Evolutionary conservation across 2,888 invertebrate genomes (phyloP).

Genomic region (Eurytoma adleriae): DNA sequence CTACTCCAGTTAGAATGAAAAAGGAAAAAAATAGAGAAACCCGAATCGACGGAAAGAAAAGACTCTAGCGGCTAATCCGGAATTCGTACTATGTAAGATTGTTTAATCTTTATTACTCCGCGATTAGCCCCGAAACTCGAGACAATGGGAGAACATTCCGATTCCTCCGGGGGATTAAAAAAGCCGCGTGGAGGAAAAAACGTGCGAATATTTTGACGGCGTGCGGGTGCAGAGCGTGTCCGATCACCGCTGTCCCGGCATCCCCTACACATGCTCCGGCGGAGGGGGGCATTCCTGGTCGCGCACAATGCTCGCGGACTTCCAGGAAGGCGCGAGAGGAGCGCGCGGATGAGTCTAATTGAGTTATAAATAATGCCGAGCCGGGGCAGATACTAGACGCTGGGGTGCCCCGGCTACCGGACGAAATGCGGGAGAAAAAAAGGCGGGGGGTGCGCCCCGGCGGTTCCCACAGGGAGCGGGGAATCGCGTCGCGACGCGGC

Average conservation of each 20-base stretch:
- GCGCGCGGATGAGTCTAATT: constrained; percentile 46
- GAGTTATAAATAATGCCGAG: constrained; percentile 56
- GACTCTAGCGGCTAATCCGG: background rate
- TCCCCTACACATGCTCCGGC: constrained; percentile 40
- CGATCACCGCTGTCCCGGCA: no score
- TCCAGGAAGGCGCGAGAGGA: no score
- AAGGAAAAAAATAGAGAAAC: constrained; percentile 12
- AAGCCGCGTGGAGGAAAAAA: background rate
- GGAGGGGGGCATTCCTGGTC: background rate
- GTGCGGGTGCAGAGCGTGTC: background rate
- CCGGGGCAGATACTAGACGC: no score
- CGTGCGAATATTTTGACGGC: background rate
- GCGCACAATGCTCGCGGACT: no score
- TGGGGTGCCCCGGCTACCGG: no score
- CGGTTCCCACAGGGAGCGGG: constrained; percentile 72
- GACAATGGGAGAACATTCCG: background rate
- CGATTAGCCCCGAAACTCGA: background rate
- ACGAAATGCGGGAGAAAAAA: no score
- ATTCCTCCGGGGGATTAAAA: background rate
- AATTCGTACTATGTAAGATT: constrained; percentile 3
- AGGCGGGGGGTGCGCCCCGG: background rate
- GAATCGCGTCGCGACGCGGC: constrained; percentile 23
- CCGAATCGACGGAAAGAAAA: background rate
- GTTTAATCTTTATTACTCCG: background rate
- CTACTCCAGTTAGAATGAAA: constrained; percentile 20